These are phyloP conservation scores for Andrena fulva DNA, from an alignment of 2,888 invertebrate genomes.

Conservation along the genomic window DNA sequence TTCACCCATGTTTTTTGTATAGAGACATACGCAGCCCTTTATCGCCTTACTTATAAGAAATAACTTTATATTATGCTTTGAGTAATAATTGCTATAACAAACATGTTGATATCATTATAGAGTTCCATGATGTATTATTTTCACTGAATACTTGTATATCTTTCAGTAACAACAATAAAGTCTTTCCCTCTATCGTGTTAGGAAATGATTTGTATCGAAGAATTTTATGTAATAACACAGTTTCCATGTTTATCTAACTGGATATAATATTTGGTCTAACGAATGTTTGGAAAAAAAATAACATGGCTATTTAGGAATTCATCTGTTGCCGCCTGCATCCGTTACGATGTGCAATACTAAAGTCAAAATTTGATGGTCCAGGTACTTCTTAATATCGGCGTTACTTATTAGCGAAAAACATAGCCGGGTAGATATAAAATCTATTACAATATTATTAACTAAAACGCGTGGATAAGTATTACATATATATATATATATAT, in stretches of 20 bases:
- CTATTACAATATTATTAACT: background rate
- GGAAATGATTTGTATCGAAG: no score
- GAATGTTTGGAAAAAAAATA: no score
- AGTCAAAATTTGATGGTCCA: no score
- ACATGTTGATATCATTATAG: background rate
- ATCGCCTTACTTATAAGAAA: background rate
- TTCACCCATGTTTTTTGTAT: slow-evolving; percentile 91
- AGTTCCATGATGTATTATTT: background rate
- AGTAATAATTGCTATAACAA: background rate
- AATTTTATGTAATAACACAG: no score
- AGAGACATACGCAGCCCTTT: slow-evolving; percentile 72
- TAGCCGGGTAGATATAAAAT: no score
- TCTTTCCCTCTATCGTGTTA: background rate
- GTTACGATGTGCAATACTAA: no score
- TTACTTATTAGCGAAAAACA: no score
- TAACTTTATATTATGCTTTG: background rate
- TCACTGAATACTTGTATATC: background rate
- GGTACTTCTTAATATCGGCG: no score
- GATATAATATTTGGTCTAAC: background rate
- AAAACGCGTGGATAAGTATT: background rate
- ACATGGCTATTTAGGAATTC: background rate
- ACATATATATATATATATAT: no score
- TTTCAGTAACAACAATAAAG: background rate
- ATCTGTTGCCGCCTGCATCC: no score
- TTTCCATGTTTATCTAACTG: background rate